Conservation (phyloP, 2,113 vertebrate species). For the Columba livia region DNA sequence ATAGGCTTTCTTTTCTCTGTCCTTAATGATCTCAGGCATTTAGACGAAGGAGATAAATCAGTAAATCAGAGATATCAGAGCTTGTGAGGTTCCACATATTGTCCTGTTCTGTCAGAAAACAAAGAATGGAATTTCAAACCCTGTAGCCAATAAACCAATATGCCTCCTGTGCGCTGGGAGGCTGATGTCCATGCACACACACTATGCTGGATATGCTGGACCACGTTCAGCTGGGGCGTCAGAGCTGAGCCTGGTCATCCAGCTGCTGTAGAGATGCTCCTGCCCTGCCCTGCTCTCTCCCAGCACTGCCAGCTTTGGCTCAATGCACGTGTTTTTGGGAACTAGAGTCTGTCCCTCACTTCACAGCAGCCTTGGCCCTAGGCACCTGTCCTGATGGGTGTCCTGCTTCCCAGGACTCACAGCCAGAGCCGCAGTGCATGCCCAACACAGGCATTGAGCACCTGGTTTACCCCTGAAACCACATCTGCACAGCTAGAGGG, state of each 20-base stretch:
- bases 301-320: not conserved
- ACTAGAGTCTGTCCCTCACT: not conserved
- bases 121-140: not conserved
- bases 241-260: not conserved
- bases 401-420: not conserved
- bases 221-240: not conserved
- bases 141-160: not conserved
- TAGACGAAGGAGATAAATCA: conserved; percentile 9
- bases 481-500: not conserved
- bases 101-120: not conserved
- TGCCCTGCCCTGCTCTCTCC: not conserved
- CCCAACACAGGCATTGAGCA: not conserved
- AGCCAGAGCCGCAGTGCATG: too few relatives aligned
- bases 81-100: not conserved
- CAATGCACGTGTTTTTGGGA: fast-evolving
- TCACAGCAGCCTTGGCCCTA: not conserved
- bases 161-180: not conserved
- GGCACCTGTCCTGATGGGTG: not conserved
- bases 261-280: not conserved
- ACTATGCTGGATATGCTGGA: not conserved
- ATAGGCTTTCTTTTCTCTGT: not conserved
- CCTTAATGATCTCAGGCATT: not conserved
- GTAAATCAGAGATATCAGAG: not conserved
- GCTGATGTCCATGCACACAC: not conserved
- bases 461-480: not conserved